Evolutionary conservation across 2,113 vertebrate species (phyloP).

Genomic region (Craseonycteris thonglongyai): DNA sequence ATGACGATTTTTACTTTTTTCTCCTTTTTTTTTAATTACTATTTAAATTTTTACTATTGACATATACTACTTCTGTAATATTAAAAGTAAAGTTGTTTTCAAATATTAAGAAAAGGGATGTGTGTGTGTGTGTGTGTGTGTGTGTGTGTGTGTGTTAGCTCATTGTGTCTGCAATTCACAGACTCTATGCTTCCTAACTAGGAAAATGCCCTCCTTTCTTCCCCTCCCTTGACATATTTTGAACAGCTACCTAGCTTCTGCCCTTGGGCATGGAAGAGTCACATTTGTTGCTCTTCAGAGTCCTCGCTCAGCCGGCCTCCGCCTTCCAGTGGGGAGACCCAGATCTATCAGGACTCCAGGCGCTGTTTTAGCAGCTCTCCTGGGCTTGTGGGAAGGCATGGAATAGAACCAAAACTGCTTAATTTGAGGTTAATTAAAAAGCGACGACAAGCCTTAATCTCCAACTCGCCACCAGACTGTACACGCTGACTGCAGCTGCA

Average conservation of each 20-base stretch:
- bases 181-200: neutral
- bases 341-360: neutral
- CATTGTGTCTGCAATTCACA: neutral
- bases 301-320: neutral
- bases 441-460: slow-evolving; percentile 77
- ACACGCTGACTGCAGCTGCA: slow-evolving; percentile 66
- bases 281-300: neutral
- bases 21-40: neutral
- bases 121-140: neutral
- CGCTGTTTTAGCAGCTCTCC: neutral
- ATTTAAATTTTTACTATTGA: neutral
- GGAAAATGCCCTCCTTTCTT: neutral
- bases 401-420: slow-evolving; percentile 40
- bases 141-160: neutral
- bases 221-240: neutral
- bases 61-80: neutral
- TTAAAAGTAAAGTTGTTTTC: neutral
- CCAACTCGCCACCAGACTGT: slow-evolving; percentile 65
- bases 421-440: slow-evolving; percentile 79
- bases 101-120: neutral
- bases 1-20: neutral
- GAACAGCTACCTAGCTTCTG: neutral
- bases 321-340: neutral
- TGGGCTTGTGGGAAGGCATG: slow-evolving; percentile 12
- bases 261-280: neutral